Evolutionary conservation across 2,888 invertebrate species (phyloP), one percentile per base, ranked within the genome.

Genomic region (Tricholauxania praeusta): DNA sequence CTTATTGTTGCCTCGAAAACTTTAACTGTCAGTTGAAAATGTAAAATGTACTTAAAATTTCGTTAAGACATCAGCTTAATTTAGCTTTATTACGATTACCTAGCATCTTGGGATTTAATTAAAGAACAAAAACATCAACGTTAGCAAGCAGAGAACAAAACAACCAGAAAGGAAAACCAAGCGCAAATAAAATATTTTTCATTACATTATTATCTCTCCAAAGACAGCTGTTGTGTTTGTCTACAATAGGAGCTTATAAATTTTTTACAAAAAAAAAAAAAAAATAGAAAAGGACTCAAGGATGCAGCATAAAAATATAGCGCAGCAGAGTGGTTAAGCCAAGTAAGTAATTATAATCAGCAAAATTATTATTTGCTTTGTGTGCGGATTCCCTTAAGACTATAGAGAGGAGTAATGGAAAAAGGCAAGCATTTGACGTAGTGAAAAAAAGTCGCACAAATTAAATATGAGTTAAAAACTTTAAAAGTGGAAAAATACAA

Each of bases 171-270:
- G 6, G 14, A 59, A 28, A 22, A 39, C 12, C 47, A 32, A 47
- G 12, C 5, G 49, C 22, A 47, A n/a, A 57, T 51, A 48, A 39
- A 55, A 17, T 51, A 32, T 19, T 55, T 68, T 28, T 17, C 15
- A 17, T 32, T 67, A 72, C 63, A 60, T 72, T 69, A 68, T 72
- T 68, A 68, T 72, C 67, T 63, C 53, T 22, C 53, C 55, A 63
- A 67, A 39, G 72, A 63, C 72, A 72, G 68, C 22, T 65, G 53
- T 47, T 32, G 52, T 55, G n/a, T 28, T 48, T 14, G 19, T 51
- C 12, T 15, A 39, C 62, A 62, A 17, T 39, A 17, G 62, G 47
- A n/a, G 15, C 39, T n/a, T 17, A 32, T n/a, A 6, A 5, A 32
- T 47, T 32, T 53, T 53, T 52, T n/a, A 1, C 22, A 22, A 17